phyloP scores from a whole-genome alignment of 2,113 vertebrate species.

The Ifrita kowaldi region DNA sequence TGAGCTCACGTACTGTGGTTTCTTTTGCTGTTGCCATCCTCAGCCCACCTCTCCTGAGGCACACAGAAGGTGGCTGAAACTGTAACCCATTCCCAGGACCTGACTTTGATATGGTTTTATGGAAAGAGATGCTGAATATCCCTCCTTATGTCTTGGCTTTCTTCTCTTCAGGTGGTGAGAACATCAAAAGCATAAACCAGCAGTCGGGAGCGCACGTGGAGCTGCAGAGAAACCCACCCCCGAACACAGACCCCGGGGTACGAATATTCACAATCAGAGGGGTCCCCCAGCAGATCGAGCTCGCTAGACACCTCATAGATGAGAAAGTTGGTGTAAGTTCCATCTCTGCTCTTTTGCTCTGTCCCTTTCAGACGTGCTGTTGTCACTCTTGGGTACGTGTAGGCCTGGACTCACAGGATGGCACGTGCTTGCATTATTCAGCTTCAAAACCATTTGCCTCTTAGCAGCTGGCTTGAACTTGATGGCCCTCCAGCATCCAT shows the following conservation, averaged over 20 bases:
- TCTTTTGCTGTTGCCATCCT: background rate
- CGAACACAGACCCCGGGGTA: conserved; percentile 90
- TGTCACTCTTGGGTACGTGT: background rate
- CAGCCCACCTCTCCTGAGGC: background rate
- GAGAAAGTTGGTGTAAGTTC: conserved; percentile 95
- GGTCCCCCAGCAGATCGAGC: conserved; percentile 90
- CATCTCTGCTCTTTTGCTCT: background rate
- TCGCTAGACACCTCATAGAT: conserved; percentile 95
- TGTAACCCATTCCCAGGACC: background rate
- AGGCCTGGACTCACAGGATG: background rate
- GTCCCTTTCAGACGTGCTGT: background rate
- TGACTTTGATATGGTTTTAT: background rate
- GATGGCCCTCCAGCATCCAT: background rate
- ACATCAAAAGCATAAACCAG: conserved; percentile 98
- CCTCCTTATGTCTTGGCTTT: background rate
- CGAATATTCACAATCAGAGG: conserved; percentile 96
- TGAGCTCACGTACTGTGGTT: background rate
- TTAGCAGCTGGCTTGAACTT: background rate
- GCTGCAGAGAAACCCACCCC: conserved; percentile 94
- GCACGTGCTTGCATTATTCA: rapidly evolving
- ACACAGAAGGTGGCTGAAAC: background rate
- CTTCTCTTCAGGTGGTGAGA: conserved; percentile 86
- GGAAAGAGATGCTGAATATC: background rate
- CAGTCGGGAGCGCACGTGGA: conserved; percentile 97
- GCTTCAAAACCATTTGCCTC: conserved; percentile 3